Percentiles rank a stretch among this genome's conserved stretches.
Conservation (phyloP, 2,888 invertebrate genomes). For the Sepioteuthis lessoniana region DNA sequence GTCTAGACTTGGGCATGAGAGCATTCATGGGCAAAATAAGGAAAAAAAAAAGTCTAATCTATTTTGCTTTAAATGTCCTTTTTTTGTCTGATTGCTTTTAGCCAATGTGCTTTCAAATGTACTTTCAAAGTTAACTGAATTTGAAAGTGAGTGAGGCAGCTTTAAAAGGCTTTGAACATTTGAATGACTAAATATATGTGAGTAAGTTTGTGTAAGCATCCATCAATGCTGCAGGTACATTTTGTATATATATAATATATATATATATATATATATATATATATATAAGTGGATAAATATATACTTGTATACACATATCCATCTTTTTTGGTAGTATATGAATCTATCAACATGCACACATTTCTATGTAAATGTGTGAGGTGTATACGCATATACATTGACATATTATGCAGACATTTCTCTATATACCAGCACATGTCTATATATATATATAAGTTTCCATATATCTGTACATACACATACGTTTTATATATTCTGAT, state of each 20-base stretch:
- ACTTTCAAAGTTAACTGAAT: conserved; percentile 10
- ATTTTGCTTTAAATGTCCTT: background rate
- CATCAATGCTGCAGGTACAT: background rate
- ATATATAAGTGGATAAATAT: background rate
- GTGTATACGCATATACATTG: too few relatives aligned
- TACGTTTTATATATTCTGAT: too few relatives aligned
- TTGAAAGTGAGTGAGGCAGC: background rate
- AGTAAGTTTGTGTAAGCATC: background rate
- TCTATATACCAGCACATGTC: too few relatives aligned
- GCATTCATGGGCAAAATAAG: background rate
- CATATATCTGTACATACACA: too few relatives aligned
- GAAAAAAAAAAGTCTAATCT: background rate
- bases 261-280: background rate
- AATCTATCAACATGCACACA: too few relatives aligned
- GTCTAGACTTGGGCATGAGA: conserved; percentile 33
- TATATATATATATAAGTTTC: too few relatives aligned
- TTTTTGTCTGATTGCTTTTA: background rate
- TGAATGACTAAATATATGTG: background rate
- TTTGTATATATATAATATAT: background rate
- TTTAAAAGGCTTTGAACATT: conserved; percentile 17
- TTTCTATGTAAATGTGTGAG: too few relatives aligned
- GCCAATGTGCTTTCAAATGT: conserved; percentile 1
- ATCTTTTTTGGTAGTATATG: too few relatives aligned
- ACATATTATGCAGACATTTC: too few relatives aligned
- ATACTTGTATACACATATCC: too few relatives aligned